Percentiles rank a stretch among this genome's conserved stretches.
Evolutionary conservation across 2,888 invertebrate species (phyloP).

Genomic region (Gortyna flavago): DNA sequence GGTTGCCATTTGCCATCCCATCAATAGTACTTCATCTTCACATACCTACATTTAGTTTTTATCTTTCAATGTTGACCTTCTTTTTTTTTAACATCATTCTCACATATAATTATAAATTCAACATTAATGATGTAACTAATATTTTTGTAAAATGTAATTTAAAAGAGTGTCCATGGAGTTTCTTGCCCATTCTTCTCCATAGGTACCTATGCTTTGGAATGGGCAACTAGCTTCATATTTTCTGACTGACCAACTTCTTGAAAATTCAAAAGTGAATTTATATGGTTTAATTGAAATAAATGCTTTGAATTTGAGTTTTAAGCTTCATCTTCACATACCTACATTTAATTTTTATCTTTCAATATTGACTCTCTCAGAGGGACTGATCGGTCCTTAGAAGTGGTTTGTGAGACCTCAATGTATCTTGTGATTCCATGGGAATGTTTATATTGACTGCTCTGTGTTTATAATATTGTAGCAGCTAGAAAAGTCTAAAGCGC

Average conservation of each 20-base stretch:
- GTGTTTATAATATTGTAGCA: neutral
- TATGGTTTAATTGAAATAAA: too few species aligned
- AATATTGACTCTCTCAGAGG: conserved; percentile 26
- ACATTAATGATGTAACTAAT: too few species aligned
- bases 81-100: too few species aligned
- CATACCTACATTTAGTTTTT: neutral
- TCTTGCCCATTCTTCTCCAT: too few species aligned
- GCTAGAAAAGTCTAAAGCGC: neutral
- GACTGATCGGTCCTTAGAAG: neutral
- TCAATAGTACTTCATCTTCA: conserved; percentile 18
- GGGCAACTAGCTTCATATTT: too few species aligned
- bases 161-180: too few species aligned
- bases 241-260: too few species aligned
- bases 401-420: neutral
- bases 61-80: conserved; percentile 25
- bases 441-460: neutral
- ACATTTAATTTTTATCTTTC: neutral
- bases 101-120: too few species aligned
- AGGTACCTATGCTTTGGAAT: too few species aligned
- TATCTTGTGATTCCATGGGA: neutral
- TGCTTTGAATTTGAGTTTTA: too few species aligned
- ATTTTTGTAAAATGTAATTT: too few species aligned
- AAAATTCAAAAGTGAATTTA: too few species aligned
- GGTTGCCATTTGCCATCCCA: conserved; percentile 32
- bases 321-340: conserved; percentile 6